These are phyloP conservation scores for Hoplias malabaricus DNA, from an alignment of 2,113 vertebrate genomes.

Conservation along the genomic window DNA sequence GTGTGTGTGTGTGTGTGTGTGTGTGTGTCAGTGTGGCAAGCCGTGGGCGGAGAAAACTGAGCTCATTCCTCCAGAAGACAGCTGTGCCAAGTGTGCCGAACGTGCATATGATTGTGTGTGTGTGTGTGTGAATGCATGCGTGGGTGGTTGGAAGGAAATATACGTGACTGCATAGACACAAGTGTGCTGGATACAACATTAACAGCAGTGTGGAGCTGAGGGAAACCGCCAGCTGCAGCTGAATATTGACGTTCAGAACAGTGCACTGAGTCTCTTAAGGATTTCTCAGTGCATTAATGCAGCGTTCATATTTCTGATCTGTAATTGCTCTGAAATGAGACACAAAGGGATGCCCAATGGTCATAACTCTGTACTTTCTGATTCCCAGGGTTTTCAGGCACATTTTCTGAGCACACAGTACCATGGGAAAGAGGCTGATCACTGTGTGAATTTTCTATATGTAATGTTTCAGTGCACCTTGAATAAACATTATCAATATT, in stretches of 20 bases:
- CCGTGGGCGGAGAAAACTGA: conserved; percentile 64
- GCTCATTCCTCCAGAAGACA: conserved; percentile 70
- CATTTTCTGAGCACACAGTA: too few relatives aligned
- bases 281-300: not conserved
- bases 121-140: conserved; percentile 49
- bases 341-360: not conserved
- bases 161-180: conserved; percentile 44
- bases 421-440: too few relatives aligned
- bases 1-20: too few relatives aligned
- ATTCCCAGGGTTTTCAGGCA: not conserved
- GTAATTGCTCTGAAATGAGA: not conserved
- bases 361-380: not conserved
- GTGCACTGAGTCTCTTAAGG: not conserved
- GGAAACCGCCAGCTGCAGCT: not conserved
- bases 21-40: conserved; percentile 59
- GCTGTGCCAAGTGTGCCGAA: conserved; percentile 56
- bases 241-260: not conserved
- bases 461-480: too few relatives aligned
- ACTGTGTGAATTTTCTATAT: too few relatives aligned
- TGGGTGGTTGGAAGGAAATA: conserved; percentile 35
- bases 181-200: conserved; percentile 54
- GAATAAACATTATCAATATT: too few relatives aligned
- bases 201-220: conserved; percentile 1
- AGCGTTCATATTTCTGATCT: not conserved
- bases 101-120: conserved; percentile 54